Evolutionary conservation across 2,113 vertebrate species (phyloP).

Genomic region (Daphoenositta chrysoptera): DNA sequence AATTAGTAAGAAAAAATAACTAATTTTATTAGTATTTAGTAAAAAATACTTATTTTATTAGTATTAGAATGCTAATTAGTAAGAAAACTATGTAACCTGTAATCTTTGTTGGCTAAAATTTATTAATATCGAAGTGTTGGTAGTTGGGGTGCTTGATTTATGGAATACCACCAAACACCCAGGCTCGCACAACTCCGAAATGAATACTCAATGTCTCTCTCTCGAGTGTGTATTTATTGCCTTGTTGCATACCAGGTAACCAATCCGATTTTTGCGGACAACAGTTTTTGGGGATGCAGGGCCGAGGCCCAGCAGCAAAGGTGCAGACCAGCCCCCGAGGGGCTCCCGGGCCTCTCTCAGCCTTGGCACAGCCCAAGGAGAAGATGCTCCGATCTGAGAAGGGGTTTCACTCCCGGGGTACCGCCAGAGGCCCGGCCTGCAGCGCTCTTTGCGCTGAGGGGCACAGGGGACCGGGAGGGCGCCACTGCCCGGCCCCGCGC

Average conservation of each 20-base stretch:
- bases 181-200: neutral
- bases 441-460: neutral
- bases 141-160: neutral
- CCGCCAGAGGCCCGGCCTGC: fast-evolving
- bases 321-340: fast-evolving
- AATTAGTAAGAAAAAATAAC: neutral
- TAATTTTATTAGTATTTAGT: no score
- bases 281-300: neutral
- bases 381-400: neutral
- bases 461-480: fast-evolving
- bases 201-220: neutral
- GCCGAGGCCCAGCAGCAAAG: fast-evolving
- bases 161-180: neutral
- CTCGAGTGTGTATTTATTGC: neutral
- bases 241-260: neutral
- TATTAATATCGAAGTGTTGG: neutral
- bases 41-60: no score
- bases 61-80: neutral
- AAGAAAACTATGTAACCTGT: neutral
- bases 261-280: neutral
- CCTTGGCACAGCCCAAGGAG: neutral
- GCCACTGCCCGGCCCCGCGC: fast-evolving
- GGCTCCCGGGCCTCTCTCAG: fast-evolving
- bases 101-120: neutral
- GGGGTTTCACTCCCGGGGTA: neutral